A percentile compares a stretch with the other conserved stretches of the same genome.
Evolutionary conservation across 2,113 vertebrate species (phyloP).

Genomic region (Albula glossodonta): DNA sequence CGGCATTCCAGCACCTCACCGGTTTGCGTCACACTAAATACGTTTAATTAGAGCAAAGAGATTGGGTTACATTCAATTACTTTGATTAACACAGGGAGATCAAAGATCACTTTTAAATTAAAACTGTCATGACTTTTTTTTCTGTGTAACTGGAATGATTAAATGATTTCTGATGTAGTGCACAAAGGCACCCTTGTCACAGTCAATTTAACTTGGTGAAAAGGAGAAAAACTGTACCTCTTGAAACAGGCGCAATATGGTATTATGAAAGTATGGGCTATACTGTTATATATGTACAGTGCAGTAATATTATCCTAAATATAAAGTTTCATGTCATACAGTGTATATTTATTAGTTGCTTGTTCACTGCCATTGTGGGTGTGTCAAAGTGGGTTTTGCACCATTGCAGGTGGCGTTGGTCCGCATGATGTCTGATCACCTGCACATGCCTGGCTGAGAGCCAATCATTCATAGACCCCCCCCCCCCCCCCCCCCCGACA

Average conservation of each 20-base stretch:
- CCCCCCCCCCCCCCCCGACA: no score
- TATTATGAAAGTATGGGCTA: no score
- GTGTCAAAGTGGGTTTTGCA: no score
- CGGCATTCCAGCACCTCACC: background rate
- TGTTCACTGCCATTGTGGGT: no score
- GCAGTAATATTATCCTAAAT: no score
- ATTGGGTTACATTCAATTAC: background rate
- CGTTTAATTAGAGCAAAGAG: conserved; percentile 1
- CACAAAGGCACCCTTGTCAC: background rate
- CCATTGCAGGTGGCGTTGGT: no score
- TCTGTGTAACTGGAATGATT: background rate
- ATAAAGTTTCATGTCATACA: no score
- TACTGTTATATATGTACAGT: no score
- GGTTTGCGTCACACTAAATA: background rate
- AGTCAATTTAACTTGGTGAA: background rate
- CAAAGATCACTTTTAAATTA: conserved; percentile 1
- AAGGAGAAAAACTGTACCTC: background rate
- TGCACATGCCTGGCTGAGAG: no score
- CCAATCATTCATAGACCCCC: no score
- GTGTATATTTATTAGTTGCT: no score
- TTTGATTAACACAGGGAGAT: background rate
- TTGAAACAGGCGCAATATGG: background rate
- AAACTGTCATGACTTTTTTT: background rate
- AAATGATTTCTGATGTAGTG: background rate
- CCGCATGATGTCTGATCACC: no score